phyloP scores from a whole-genome alignment of 2,888 invertebrate species.

The Cataglyphis livida region DNA sequence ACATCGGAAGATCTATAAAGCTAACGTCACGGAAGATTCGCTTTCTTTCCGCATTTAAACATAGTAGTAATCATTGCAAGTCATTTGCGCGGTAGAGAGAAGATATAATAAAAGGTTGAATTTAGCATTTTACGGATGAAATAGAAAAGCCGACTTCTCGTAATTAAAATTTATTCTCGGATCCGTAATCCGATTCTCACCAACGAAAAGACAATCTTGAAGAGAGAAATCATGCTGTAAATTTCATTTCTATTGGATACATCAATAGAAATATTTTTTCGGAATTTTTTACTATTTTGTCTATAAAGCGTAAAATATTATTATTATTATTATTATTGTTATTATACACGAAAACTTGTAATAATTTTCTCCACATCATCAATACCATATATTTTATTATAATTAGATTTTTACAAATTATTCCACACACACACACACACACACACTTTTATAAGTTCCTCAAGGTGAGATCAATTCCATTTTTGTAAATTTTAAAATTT shows the following conservation, averaged over 20 bases:
- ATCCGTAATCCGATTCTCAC: background rate
- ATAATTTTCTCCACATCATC: background rate
- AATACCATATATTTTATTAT: background rate
- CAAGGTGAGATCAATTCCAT: background rate
- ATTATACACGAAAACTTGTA: background rate
- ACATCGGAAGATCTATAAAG: conserved; percentile 47
- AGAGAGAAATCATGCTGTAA: background rate
- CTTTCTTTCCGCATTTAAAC: conserved; percentile 70
- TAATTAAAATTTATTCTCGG: conserved; percentile 23
- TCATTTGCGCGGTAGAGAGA: conserved; percentile 54
- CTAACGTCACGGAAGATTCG: conserved; percentile 25
- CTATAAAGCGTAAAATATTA: background rate
- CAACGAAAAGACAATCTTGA: background rate
- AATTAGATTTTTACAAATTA: background rate
- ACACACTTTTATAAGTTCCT: too few relatives aligned
- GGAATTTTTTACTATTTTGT: too few relatives aligned
- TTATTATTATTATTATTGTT: background rate
- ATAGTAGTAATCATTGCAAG: conserved; percentile 52
- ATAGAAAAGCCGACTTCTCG: background rate
- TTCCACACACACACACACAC: too few relatives aligned
- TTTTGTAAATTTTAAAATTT: background rate
- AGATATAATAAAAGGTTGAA: conserved; percentile 5
- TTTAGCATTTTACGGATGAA: conserved; percentile 25
- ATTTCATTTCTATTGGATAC: background rate
- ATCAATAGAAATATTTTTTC: background rate